Evolutionary conservation across 2,113 vertebrate genomes (phyloP), one percentile per base, ranked within the genome.

Genomic region (Gobiocypris rarus): DNA sequence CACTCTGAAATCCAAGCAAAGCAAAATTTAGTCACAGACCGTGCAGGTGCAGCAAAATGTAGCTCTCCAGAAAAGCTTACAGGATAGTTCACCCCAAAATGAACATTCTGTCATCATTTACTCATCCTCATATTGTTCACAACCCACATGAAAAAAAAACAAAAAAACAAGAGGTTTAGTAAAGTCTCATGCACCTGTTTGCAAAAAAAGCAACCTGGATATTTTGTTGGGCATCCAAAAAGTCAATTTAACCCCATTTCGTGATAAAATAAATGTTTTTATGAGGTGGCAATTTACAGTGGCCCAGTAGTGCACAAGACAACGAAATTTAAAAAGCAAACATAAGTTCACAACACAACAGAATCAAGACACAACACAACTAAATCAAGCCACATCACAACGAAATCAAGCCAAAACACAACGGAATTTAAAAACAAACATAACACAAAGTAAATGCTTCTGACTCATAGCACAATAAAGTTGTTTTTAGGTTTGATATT

Each of bases 31-130:
- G 34, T 19, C 34, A n/a, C 34, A 41, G 67, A 70, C 24, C 10
- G 4, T 75, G 24, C 45, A 31, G 73, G 50, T 52, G 73, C 73
- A 54, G 9, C 45, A 34, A 75, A 26, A 73, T 45, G n/a, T 73
- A 73, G n/a, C 41, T 73, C 69, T 73, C 10, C n/a, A 48, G n/a
- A 73, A 15, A 73, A 73, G 69, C 41, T 73, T 48, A 26, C 69
- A 71, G 11, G 41, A 73, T 43, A 73, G 69, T 73, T 70, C 67
- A 48, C n/a, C 69, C 69, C 3, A 73, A 71, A 45, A n/a, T 45
- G 11, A 73, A 45, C 5, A 24, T 43, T 24, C 11, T 45, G 69
- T 26, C 41, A 70, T 70, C 67, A 73, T 73, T 73, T 24, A 73
- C 69, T 73, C 69, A 24, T 2, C 69, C 9, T 70, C 9, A 45